Percentiles rank a stretch among this genome's conserved stretches.
Conservation (phyloP, 1,140 invertebrate species). For the Nasonia longicornis region DNA sequence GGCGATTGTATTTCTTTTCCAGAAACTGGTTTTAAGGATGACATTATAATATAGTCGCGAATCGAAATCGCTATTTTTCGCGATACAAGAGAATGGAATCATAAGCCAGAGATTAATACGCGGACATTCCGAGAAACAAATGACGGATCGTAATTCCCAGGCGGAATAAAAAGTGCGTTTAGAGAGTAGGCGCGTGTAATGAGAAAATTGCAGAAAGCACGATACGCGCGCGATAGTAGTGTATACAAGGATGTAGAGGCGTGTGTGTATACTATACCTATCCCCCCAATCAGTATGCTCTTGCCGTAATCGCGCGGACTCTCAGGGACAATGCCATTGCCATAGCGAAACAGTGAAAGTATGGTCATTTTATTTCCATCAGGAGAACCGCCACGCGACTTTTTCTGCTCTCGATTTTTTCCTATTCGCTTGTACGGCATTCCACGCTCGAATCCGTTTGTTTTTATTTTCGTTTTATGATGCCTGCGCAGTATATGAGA, state of each 20-base stretch:
- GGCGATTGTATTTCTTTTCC: too few relatives aligned
- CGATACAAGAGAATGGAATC: too few relatives aligned
- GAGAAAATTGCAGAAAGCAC: constrained; percentile 17
- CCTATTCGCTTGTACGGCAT: neutral
- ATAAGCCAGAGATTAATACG: neutral
- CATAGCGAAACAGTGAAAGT: constrained; percentile 69
- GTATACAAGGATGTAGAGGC: neutral
- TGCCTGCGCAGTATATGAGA: too few relatives aligned
- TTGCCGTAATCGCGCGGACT: constrained; percentile 54
- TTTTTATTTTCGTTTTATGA: neutral
- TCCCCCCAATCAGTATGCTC: constrained; percentile 51
- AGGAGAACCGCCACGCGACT: constrained; percentile 17
- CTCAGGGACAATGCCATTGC: constrained; percentile 68
- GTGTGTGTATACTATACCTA: neutral
- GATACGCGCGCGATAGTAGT: neutral
- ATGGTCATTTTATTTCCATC: constrained; percentile 62
- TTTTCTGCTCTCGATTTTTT: constrained; percentile 46
- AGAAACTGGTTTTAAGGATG: too few relatives aligned
- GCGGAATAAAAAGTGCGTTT: neutral
- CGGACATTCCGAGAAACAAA: neutral
- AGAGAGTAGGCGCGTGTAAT: neutral
- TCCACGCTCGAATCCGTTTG: neutral
- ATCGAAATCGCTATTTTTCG: too few relatives aligned
- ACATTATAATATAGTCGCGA: too few relatives aligned
- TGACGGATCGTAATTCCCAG: neutral